These are phyloP conservation scores for Oxyura jamaicensis DNA, from an alignment of 2,113 vertebrate genomes.

Conservation along the genomic window DNA sequence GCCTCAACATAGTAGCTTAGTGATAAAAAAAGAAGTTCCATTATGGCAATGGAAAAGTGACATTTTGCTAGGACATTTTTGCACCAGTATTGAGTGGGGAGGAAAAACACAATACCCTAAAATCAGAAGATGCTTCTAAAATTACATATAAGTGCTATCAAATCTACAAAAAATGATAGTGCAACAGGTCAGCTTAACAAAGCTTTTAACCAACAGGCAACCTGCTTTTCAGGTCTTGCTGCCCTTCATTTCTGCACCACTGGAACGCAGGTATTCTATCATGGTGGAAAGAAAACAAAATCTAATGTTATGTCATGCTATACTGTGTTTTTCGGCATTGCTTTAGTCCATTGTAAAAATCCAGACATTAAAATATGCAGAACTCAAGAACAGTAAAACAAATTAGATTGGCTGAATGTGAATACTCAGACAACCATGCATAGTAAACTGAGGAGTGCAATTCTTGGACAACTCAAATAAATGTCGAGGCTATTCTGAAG, in stretches of 20 bases:
- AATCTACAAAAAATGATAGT: background rate
- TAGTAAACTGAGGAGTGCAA: background rate
- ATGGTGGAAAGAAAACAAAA: background rate
- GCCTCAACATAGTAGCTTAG: background rate
- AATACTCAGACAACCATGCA: accelerated
- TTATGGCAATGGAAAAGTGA: background rate
- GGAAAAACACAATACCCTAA: background rate
- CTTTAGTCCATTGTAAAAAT: background rate
- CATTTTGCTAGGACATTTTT: conserved; percentile 17
- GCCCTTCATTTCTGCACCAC: background rate
- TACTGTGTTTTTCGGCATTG: background rate
- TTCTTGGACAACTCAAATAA: background rate
- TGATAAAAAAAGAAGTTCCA: conserved; percentile 23
- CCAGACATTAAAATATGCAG: background rate
- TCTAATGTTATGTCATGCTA: background rate
- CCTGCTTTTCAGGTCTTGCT: background rate
- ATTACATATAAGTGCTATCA: background rate
- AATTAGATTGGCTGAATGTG: background rate
- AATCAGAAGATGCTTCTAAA: conserved; percentile 13
- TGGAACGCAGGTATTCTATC: background rate
- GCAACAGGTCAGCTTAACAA: conserved; percentile 7
- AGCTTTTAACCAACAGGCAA: background rate
- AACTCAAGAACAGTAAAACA: background rate
- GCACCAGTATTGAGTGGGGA: background rate
- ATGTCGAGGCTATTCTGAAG: background rate